Conservation (phyloP, 2,113 vertebrate genomes). For the Brachyhypopomus gauderio region DNA sequence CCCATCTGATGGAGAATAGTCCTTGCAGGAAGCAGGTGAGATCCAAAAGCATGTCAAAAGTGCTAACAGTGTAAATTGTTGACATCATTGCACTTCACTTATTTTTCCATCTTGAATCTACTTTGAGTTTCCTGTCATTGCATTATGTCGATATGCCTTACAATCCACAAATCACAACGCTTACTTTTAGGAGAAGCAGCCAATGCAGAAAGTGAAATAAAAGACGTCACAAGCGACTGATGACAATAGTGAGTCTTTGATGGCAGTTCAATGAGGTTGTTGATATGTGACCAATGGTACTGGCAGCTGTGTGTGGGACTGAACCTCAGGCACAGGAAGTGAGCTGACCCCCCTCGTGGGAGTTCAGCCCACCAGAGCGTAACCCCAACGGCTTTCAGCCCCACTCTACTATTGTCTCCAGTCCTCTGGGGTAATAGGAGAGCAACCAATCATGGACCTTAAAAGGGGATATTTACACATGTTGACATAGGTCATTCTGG, state of each 20-base stretch:
- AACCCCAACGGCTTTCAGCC: conserved; percentile 68
- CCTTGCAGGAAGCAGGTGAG: conserved; percentile 25
- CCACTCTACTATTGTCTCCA: conserved; percentile 61
- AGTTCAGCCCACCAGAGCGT: conserved; percentile 67
- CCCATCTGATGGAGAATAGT: conserved; percentile 13
- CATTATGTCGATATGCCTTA: background rate
- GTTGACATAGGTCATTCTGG: conserved; percentile 1
- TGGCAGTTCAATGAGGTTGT: conserved; percentile 34
- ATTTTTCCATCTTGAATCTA: background rate
- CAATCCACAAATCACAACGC: too few relatives aligned
- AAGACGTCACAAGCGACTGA: background rate
- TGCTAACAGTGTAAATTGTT: background rate
- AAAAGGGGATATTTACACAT: conserved; percentile 25
- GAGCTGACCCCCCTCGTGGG: conserved; percentile 75
- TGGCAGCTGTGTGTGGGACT: conserved; percentile 77
- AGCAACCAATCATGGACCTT: conserved; percentile 28
- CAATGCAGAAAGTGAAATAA: background rate
- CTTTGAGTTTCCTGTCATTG: background rate
- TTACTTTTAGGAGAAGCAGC: too few relatives aligned
- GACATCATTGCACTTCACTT: background rate
- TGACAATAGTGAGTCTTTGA: conserved; percentile 46
- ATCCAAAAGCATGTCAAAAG: background rate
- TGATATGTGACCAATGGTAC: conserved; percentile 63
- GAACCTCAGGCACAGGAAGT: conserved; percentile 77
- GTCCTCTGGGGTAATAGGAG: conserved; percentile 54